Evolutionary conservation across 2,888 invertebrate genomes (phyloP).

Genomic region (Agonopterix arenella): DNA sequence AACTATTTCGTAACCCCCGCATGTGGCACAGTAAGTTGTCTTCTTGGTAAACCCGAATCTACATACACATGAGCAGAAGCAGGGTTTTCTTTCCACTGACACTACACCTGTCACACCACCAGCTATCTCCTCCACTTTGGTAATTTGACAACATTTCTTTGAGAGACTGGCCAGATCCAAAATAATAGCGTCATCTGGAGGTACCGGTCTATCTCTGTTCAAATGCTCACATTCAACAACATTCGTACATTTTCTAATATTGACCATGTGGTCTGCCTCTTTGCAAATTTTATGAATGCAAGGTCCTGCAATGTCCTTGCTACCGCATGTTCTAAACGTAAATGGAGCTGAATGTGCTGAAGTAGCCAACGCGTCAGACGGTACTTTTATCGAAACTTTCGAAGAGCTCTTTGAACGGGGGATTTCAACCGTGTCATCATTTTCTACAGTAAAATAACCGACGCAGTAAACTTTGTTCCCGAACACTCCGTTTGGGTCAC

Average conservation of each 20-base stretch:
- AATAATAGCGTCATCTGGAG: slow-evolving; percentile 36
- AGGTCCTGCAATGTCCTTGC: slow-evolving; percentile 12
- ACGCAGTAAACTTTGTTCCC: slow-evolving; percentile 48
- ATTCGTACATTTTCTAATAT: slow-evolving; percentile 38
- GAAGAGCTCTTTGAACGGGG: too few relatives aligned
- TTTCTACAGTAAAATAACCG: slow-evolving; percentile 52
- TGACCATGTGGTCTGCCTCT: slow-evolving; percentile 22
- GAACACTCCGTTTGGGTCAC: slow-evolving; percentile 24
- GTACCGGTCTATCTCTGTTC: slow-evolving; percentile 25
- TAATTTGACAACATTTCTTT: slow-evolving; percentile 32
- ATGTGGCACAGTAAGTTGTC: slow-evolving; percentile 57
- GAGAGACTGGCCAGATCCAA: slow-evolving; percentile 32
- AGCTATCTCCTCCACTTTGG: slow-evolving; percentile 37
- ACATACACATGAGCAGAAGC: slow-evolving; percentile 62
- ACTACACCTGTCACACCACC: slow-evolving; percentile 41
- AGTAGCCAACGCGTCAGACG: slow-evolving; percentile 10
- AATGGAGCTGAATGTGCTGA: neutral
- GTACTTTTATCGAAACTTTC: too few relatives aligned
- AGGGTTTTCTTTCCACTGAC: slow-evolving; percentile 38
- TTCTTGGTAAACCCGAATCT: slow-evolving; percentile 51
- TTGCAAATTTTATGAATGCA: slow-evolving; percentile 25
- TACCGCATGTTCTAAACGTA: slow-evolving; percentile 29
- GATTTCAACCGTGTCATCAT: slow-evolving; percentile 13
- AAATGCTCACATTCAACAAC: slow-evolving; percentile 32
- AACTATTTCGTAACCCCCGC: slow-evolving; percentile 52